A percentile compares a stretch with the other conserved stretches of the same genome.
Conservation (phyloP, 2,888 invertebrate genomes). For the Phortica magna region DNA sequence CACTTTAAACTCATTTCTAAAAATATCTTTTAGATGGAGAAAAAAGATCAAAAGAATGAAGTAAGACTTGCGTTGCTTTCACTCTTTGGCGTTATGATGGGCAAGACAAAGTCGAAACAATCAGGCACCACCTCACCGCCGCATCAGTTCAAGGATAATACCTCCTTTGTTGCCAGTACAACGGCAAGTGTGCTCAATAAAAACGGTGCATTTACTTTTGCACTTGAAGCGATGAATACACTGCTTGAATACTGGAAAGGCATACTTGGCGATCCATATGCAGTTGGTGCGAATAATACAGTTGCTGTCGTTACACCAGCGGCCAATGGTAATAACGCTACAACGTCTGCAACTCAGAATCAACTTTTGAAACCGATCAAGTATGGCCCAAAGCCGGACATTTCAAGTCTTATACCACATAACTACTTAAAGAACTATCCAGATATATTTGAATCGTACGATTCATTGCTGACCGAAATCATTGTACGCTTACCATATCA, state of each 20-base stretch:
- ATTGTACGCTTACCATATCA: constrained; percentile 95
- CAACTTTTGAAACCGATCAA: constrained; percentile 88
- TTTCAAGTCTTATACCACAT: constrained; percentile 95
- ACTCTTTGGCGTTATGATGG: constrained; percentile 84
- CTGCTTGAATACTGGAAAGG: constrained; percentile 88
- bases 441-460: constrained; percentile 96
- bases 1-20: background rate
- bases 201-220: constrained; percentile 85
- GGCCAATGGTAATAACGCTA: constrained; percentile 32
- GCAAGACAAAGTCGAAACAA: constrained; percentile 77
- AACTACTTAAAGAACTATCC: constrained; percentile 95
- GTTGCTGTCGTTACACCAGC: constrained; percentile 23
- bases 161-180: constrained; percentile 83
- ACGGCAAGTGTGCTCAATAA: constrained; percentile 85
- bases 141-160: constrained; percentile 80
- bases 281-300: constrained; percentile 44
- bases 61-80: constrained; percentile 93
- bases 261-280: constrained; percentile 77
- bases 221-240: constrained; percentile 84
- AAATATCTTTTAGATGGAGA: constrained; percentile 65
- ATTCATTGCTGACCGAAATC: constrained; percentile 96
- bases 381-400: constrained; percentile 91
- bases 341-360: constrained; percentile 66
- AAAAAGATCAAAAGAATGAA: constrained; percentile 87
- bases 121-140: constrained; percentile 77